A percentile compares a stretch with the other conserved stretches of the same genome.
phyloP scores from a whole-genome alignment of 2,888 invertebrate species.

The Eilema sororculum region DNA sequence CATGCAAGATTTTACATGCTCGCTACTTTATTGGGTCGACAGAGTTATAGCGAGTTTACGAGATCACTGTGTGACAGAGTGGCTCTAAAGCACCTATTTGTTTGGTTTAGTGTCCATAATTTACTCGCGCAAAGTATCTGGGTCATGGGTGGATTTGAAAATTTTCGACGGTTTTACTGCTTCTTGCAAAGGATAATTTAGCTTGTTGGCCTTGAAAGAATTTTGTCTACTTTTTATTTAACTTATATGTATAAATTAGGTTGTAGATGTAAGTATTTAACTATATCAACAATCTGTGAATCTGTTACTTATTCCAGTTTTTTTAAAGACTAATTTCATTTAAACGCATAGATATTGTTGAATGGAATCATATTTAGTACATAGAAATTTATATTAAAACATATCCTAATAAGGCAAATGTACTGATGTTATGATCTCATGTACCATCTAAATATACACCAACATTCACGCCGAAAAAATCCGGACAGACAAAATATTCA shows the following conservation, averaged over 20 bases:
- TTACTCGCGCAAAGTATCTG: constrained; percentile 63
- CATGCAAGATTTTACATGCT: constrained; percentile 52
- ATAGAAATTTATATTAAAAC: too few species aligned
- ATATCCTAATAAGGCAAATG: too few species aligned
- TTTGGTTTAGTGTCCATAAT: constrained; percentile 72
- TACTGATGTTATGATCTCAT: too few species aligned
- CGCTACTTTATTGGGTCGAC: constrained; percentile 56
- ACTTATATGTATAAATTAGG: neutral
- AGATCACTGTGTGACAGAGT: constrained; percentile 66
- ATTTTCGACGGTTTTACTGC: constrained; percentile 26
- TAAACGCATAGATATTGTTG: too few species aligned
- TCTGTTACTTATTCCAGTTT: too few species aligned
- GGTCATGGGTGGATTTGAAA: constrained; percentile 53
- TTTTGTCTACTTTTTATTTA: neutral
- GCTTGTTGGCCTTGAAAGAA: neutral
- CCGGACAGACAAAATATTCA: neutral
- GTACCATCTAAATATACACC: too few species aligned
- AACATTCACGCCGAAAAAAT: too few species aligned
- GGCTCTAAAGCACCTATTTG: constrained; percentile 69
- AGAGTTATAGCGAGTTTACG: constrained; percentile 64
- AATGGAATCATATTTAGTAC: too few species aligned
- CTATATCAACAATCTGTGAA: neutral
- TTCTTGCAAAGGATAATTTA: neutral
- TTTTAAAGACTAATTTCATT: too few species aligned
- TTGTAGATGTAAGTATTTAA: neutral